These are phyloP conservation scores for Lasioglossum baleicum DNA, from an alignment of 1,140 invertebrate genomes.

Conservation along the genomic window DNA sequence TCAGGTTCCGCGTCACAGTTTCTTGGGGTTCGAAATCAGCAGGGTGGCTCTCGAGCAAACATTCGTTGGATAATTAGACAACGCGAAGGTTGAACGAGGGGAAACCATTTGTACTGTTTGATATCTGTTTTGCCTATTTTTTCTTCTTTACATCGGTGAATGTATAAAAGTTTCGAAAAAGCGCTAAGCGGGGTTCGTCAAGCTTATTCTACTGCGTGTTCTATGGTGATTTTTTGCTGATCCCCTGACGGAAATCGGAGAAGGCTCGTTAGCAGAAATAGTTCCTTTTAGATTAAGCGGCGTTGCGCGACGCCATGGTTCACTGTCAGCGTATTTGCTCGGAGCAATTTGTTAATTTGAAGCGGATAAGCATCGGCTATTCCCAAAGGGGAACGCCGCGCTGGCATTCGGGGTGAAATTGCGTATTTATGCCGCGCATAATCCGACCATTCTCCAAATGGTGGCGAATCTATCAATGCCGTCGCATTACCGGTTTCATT, in stretches of 20 bases:
- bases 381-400: constrained; percentile 51
- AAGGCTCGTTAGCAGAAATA: constrained; percentile 27
- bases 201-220: constrained; percentile 18
- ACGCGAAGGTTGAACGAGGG: constrained; percentile 12
- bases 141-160: background rate
- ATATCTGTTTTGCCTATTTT: background rate
- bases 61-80: constrained; percentile 51
- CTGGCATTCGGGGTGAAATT: constrained; percentile 70
- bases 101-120: constrained; percentile 4
- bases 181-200: background rate
- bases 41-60: constrained; percentile 40
- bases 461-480: constrained; percentile 77
- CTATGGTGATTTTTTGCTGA: constrained; percentile 9
- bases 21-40: constrained; percentile 57
- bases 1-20: constrained; percentile 42
- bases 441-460: constrained; percentile 75
- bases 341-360: constrained; percentile 66
- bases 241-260: constrained; percentile 26
- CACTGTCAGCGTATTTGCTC: constrained; percentile 55
- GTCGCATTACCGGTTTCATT: constrained; percentile 77
- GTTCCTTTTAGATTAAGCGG: constrained; percentile 41
- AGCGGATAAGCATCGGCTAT: constrained; percentile 62
- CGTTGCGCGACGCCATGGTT: constrained; percentile 39
- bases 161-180: constrained; percentile 18
- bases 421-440: constrained; percentile 78